Conservation (phyloP, 2,113 vertebrate species). For the Saguinus imperator region DNA sequence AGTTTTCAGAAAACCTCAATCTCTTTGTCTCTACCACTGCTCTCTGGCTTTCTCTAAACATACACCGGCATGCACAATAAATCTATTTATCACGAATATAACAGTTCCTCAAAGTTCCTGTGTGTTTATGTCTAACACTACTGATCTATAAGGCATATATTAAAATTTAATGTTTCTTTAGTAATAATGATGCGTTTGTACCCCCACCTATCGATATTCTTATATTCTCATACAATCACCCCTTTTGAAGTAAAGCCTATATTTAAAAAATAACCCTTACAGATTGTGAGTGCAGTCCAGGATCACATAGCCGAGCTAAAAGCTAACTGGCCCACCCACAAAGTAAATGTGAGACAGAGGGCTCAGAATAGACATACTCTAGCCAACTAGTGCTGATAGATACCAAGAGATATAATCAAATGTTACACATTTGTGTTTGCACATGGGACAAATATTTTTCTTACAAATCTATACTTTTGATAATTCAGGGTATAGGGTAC, state of each 20-base stretch:
- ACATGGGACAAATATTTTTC: background rate
- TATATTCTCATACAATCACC: background rate
- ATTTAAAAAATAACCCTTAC: slow-evolving; percentile 21
- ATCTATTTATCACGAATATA: background rate
- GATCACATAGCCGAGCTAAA: background rate
- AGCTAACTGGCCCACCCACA: slow-evolving; percentile 19
- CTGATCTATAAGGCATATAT: background rate
- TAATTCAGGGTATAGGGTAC: background rate
- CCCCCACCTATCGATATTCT: background rate
- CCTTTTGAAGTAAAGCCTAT: slow-evolving; percentile 13
- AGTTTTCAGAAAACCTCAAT: background rate
- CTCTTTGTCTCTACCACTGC: background rate
- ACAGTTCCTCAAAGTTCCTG: background rate
- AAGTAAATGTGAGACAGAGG: background rate
- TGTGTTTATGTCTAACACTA: background rate
- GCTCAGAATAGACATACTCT: too few species aligned
- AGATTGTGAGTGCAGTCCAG: background rate
- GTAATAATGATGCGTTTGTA: background rate
- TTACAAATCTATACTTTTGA: slow-evolving; percentile 11
- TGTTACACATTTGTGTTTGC: background rate
- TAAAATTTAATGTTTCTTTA: background rate
- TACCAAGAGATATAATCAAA: background rate
- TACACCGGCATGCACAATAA: background rate
- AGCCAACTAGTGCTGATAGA: background rate
- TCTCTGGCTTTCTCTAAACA: background rate